These are phyloP conservation scores for Osmoderma eremita DNA, from an alignment of 2,888 invertebrate species.

Conservation along the genomic window DNA sequence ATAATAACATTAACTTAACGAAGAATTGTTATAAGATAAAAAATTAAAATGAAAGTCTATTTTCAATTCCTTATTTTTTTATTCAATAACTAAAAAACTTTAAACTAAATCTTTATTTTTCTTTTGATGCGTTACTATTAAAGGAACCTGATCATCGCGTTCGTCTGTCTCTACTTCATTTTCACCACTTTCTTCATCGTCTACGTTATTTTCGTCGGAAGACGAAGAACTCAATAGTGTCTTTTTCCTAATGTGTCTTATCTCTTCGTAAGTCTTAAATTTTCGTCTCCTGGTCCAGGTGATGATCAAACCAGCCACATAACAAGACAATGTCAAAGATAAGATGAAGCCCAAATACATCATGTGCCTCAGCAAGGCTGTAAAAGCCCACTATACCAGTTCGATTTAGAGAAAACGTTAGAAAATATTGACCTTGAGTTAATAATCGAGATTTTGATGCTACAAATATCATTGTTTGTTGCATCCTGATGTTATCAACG, in stretches of 20 bases:
- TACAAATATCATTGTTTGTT: constrained; percentile 66
- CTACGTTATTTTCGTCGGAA: constrained; percentile 19
- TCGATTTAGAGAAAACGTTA: not conserved
- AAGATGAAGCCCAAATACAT: constrained; percentile 70
- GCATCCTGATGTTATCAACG: constrained; percentile 69
- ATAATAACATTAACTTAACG: too few species aligned
- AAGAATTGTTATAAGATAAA: too few species aligned
- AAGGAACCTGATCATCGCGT: not conserved
- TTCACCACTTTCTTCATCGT: constrained; percentile 20
- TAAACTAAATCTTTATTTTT: constrained; percentile 8
- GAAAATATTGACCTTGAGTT: constrained; percentile 62
- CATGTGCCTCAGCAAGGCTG: constrained; percentile 69
- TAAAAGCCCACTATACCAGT: not conserved
- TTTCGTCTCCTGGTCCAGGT: constrained; percentile 64
- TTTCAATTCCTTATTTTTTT: too few species aligned
- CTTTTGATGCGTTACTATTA: not conserved
- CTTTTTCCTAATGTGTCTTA: constrained; percentile 45
- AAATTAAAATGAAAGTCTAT: too few species aligned
- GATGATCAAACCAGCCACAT: constrained; percentile 69
- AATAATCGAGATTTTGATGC: constrained; percentile 66
- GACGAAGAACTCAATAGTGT: constrained; percentile 21
- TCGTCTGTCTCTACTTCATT: not conserved
- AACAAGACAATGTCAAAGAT: constrained; percentile 67
- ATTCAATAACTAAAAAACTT: constrained; percentile 36
- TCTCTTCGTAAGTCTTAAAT: constrained; percentile 60